Conservation (phyloP, 1,140 invertebrate species). For the Doryteuthis pealeii region DNA sequence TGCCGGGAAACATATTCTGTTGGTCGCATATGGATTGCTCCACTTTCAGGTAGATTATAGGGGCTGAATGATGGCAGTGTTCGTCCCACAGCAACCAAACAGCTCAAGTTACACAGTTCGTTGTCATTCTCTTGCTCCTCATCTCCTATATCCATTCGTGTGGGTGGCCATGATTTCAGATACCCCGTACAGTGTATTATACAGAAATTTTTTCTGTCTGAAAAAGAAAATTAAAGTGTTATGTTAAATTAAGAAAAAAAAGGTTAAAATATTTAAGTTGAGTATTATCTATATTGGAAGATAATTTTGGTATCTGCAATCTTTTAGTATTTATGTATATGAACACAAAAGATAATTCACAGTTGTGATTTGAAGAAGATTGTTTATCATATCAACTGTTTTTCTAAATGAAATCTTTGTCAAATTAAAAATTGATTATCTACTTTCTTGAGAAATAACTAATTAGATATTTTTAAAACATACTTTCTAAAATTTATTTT, state of each 20-base stretch:
- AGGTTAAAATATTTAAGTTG: not conserved
- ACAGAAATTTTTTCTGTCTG: conserved; percentile 73
- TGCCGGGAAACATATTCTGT: conserved; percentile 71
- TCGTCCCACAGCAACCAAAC: conserved; percentile 72
- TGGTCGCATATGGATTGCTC: conserved; percentile 54
- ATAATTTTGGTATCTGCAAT: too few relatives aligned
- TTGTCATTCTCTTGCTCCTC: conserved; percentile 68
- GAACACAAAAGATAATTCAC: too few relatives aligned
- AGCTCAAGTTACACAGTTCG: conserved; percentile 78
- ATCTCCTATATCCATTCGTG: conserved; percentile 72
- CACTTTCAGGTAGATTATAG: conserved; percentile 32
- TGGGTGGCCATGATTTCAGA: conserved; percentile 85
- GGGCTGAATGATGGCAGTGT: conserved; percentile 48
- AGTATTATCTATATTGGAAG: too few relatives aligned
- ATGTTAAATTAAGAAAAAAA: too few relatives aligned
- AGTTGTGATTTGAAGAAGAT: too few relatives aligned
- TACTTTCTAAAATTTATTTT: too few relatives aligned
- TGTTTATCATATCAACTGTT: too few relatives aligned
- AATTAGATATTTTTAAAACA: too few relatives aligned
- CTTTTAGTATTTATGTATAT: too few relatives aligned
- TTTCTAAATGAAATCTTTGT: too few relatives aligned
- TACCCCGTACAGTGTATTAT: conserved; percentile 89
- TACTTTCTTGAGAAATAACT: too few relatives aligned
- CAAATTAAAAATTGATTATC: too few relatives aligned
- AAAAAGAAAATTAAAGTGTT: conserved; percentile 18